Percentiles rank a stretch among this genome's conserved stretches.
Conservation (phyloP, 53 echinoderm and acorn worm species). For the Glandiceps talaboti region DNA sequence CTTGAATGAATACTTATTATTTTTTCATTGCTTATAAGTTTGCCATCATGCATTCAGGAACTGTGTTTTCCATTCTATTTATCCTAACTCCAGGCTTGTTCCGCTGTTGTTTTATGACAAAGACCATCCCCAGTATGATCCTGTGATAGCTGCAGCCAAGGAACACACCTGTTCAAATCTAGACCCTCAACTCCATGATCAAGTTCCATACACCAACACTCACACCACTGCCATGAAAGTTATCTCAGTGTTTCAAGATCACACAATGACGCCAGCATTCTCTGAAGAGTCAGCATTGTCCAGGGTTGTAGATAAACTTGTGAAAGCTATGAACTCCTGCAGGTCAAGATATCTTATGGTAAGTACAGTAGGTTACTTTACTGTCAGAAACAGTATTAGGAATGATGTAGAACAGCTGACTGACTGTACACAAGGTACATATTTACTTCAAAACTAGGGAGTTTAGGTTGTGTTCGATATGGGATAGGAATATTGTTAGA, state of each 20-base stretch:
- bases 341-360: slow-evolving; percentile 41
- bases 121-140: slow-evolving; percentile 66
- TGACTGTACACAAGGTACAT: too few species aligned
- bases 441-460: too few species aligned
- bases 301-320: slow-evolving; percentile 48
- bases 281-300: slow-evolving; percentile 55
- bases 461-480: too few species aligned
- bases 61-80: too few species aligned
- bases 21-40: too few species aligned
- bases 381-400: too few species aligned
- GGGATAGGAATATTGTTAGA: too few species aligned
- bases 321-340: slow-evolving; percentile 42
- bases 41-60: too few species aligned
- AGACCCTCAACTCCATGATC: slow-evolving; percentile 65
- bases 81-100: slow-evolving; percentile 38
- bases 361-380: slow-evolving; percentile 7
- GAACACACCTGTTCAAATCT: slow-evolving; percentile 43
- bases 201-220: slow-evolving; percentile 54
- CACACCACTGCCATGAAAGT: slow-evolving; percentile 57
- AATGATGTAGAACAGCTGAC: too few species aligned
- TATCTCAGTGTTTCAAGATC: slow-evolving; percentile 33
- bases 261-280: slow-evolving; percentile 13
- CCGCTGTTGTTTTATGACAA: slow-evolving; percentile 75
- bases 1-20: too few species aligned
- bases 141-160: slow-evolving; percentile 59